phyloP scores from a whole-genome alignment of 2,113 vertebrate species.

The Tupaia chinensis region DNA sequence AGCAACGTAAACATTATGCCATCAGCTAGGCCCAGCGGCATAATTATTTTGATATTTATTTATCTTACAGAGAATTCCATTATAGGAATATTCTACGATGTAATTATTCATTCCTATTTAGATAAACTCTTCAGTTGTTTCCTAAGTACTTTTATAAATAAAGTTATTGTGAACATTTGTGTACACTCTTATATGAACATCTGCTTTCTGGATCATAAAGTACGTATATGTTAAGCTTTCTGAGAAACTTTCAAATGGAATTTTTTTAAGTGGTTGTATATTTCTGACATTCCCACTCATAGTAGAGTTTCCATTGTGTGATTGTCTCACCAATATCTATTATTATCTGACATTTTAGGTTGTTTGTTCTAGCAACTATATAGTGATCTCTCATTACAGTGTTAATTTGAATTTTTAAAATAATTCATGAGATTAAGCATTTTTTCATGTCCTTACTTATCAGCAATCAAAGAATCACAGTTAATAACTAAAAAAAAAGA shows the following conservation, averaged over 20 bases:
- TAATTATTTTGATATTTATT: constrained; percentile 8
- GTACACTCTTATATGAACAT: neutral
- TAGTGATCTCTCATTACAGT: neutral
- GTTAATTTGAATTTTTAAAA: neutral
- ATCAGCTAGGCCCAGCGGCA: no score
- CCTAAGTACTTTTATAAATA: neutral
- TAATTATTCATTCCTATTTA: neutral
- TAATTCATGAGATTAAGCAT: neutral
- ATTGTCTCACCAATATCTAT: neutral
- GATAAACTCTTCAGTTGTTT: neutral
- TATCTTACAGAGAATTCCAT: neutral
- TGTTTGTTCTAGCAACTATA: neutral
- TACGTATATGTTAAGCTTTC: neutral
- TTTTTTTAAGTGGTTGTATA: neutral
- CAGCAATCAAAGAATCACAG: neutral
- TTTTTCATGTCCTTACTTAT: neutral
- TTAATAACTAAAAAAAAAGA: neutral
- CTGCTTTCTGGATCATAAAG: neutral
- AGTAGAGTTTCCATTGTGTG: neutral
- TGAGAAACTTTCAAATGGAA: neutral
- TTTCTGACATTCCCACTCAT: neutral
- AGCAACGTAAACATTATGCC: no score
- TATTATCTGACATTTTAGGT: neutral
- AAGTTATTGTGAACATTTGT: neutral
- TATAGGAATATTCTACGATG: neutral